A percentile compares a stretch with the other conserved stretches of the same genome.
These are phyloP conservation scores for Hemistola chrysoprasaria DNA, from an alignment of 2,888 invertebrate species.

Conservation along the genomic window DNA sequence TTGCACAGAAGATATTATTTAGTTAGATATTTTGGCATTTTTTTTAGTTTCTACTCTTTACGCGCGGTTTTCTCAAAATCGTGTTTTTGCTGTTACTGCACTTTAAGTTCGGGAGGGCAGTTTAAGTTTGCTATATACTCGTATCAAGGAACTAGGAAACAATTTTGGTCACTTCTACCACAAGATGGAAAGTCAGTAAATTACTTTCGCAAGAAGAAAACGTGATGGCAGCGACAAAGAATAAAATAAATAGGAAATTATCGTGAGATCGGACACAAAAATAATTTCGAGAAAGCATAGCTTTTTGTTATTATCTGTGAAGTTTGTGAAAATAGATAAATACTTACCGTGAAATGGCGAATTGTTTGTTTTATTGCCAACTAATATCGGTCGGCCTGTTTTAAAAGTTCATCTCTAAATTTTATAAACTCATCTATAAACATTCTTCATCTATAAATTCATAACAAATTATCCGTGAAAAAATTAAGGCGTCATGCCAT, in stretches of 20 bases:
- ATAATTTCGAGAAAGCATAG: constrained; percentile 14
- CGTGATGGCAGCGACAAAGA: constrained; percentile 3
- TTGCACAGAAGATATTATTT: no score
- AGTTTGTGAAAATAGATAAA: constrained; percentile 8
- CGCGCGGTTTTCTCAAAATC: no score
- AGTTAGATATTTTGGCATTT: no score
- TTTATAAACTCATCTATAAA: background rate
- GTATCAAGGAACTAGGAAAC: no score
- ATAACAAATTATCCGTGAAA: no score
- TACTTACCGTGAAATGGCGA: constrained; percentile 10
- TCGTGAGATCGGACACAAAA: constrained; percentile 9
- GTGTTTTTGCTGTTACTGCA: no score
- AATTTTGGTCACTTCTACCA: constrained; percentile 1
- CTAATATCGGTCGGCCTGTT: constrained; percentile 7
- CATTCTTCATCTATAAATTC: no score
- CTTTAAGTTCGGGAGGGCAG: no score
- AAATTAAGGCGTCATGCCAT: no score
- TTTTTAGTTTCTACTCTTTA: no score
- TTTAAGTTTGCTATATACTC: no score
- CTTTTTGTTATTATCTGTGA: constrained; percentile 8
- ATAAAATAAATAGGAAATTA: constrained; percentile 13
- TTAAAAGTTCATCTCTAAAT: constrained; percentile 1
- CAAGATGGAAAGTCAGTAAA: constrained; percentile 8
- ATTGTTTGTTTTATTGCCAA: constrained; percentile 18
- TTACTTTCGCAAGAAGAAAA: constrained; percentile 12